Evolutionary conservation across 2,888 invertebrate genomes (phyloP), one percentile per base, ranked within the genome.

Genomic region (Ectemnius lituratus): DNA sequence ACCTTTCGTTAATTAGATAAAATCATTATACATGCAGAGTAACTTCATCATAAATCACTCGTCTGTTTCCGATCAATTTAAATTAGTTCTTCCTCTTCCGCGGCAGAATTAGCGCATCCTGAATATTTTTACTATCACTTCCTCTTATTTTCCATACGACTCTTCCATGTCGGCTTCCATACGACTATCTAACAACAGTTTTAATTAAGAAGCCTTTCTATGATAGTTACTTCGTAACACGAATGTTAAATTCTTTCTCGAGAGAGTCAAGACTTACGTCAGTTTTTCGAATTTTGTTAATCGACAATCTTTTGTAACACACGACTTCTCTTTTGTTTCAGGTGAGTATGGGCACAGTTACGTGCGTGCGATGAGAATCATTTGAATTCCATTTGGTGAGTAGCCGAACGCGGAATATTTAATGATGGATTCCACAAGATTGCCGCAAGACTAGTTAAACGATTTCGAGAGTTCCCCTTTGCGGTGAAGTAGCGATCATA

Each of bases 61-160:
- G 6, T 37, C 11, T 6, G 37, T 4, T 37, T 23, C 2, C 23
- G 23, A 23, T 23, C 23, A 23, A 23, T 23, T 23, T 23, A 23
- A 23, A 23, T 23, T 2, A 6, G n/a, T 4, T 37, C 37, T 37
- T 37, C 37, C 37, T 37, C 37, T 37, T 37, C 37, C 37, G 37
- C 11, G 8, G 37, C 0, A 8, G 37, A 37, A 70, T 68, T 58
- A 65, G 59, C 63, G 61, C 62, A 67, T 62, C 62, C 64, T 73
- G 8, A 46, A 67, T 79, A 68, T 70, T 81, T 78, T 78, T 81
- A 68, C 79, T 73, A 63, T 16, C 67, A 64, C 52, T 59, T 73
- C 75, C 74, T 73, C 67, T 79, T 74, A 23, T 75, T 77, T 81
- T 77, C 76, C 73, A 5, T 1, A 45, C 37, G 58, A 67, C 28